Conservation (phyloP, 2,888 invertebrate genomes). For the Leucoma salicis region DNA sequence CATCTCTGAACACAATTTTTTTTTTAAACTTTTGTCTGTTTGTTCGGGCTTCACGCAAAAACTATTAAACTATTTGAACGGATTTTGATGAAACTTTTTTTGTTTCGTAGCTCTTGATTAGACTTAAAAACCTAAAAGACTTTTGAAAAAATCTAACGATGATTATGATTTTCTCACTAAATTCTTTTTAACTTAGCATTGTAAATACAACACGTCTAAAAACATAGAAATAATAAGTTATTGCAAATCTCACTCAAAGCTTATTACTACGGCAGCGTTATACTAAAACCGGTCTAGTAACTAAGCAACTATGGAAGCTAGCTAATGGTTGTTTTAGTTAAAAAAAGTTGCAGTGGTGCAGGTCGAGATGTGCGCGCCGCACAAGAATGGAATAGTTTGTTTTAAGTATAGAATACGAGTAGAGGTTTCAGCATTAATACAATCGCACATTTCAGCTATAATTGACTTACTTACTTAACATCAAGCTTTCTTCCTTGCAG, state of each 20-base stretch:
- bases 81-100: too few species aligned
- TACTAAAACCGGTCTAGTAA: constrained; percentile 42
- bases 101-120: too few species aligned
- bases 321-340: constrained; percentile 40
- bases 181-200: too few species aligned
- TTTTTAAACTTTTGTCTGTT: too few species aligned
- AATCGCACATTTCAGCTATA: constrained; percentile 25
- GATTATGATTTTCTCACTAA: too few species aligned
- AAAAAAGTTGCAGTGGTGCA: constrained; percentile 71
- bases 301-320: constrained; percentile 45
- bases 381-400: constrained; percentile 38
- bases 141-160: too few species aligned
- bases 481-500: too few species aligned
- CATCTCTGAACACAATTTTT: too few species aligned
- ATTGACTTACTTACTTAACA: constrained; percentile 4
- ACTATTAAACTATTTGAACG: too few species aligned
- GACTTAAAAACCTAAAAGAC: too few species aligned
- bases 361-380: constrained; percentile 55
- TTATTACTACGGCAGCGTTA: constrained; percentile 22
- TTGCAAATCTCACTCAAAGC: background rate
- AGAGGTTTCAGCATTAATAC: constrained; percentile 26
- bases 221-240: background rate
- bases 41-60: too few species aligned
- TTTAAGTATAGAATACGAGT: constrained; percentile 26
- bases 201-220: background rate